These are phyloP conservation scores for Julus scandinavius DNA, from an alignment of 2,888 invertebrate genomes.

Conservation along the genomic window DNA sequence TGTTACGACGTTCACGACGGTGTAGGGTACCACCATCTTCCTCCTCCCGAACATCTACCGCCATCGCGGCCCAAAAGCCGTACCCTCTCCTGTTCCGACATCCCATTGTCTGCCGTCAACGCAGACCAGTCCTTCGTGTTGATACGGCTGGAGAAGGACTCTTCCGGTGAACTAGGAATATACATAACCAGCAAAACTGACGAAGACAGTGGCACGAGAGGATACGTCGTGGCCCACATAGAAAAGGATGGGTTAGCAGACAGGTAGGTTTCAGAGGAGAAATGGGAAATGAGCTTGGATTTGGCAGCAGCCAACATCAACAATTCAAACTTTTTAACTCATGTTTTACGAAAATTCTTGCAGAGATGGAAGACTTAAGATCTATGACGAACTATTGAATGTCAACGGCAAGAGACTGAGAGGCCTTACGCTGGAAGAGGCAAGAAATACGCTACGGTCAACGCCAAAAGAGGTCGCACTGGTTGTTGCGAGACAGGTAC, in stretches of 20 bases:
- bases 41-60: not conserved
- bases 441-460: conserved; percentile 69
- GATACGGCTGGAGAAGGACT: conserved; percentile 75
- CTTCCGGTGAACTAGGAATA: conserved; percentile 74
- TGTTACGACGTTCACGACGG: not conserved
- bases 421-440: conserved; percentile 76
- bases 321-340: too few species aligned
- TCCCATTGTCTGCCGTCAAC: conserved; percentile 18
- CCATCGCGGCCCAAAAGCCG: conserved; percentile 21
- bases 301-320: too few species aligned
- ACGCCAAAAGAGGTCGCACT: conserved; percentile 65
- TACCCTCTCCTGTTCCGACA: conserved; percentile 52
- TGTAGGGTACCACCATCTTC: not conserved
- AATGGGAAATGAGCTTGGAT: not conserved
- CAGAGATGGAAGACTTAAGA: conserved; percentile 82
- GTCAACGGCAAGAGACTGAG: conserved; percentile 85
- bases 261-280: conserved; percentile 66
- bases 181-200: conserved; percentile 74
- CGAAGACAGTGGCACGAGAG: conserved; percentile 56
- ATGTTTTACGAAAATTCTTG: not conserved
- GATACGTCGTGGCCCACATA: conserved; percentile 65
- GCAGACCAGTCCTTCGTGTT: conserved; percentile 57
- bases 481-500: conserved; percentile 55
- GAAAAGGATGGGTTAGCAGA: conserved; percentile 75
- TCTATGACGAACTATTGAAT: conserved; percentile 90